These are phyloP conservation scores for Mamestra configurata DNA, from an alignment of 1,140 invertebrate species.

Conservation along the genomic window DNA sequence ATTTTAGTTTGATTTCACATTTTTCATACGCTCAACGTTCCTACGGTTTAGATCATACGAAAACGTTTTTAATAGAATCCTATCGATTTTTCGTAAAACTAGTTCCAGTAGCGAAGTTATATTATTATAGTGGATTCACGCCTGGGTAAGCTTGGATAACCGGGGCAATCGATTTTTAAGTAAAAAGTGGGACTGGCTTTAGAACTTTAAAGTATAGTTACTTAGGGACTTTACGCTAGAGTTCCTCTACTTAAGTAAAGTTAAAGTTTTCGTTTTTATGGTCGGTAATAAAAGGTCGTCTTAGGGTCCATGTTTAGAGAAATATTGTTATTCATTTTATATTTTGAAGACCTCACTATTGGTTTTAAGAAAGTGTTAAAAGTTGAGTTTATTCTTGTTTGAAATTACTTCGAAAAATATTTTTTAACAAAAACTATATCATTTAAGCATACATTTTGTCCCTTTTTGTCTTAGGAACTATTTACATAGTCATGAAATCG, in stretches of 20 bases:
- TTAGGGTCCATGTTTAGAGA: background rate
- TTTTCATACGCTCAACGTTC: conserved; percentile 38
- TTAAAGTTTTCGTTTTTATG: conserved; percentile 40
- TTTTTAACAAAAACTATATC: too few species aligned
- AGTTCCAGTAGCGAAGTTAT: conserved; percentile 52
- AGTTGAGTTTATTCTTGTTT: too few species aligned
- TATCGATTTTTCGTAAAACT: conserved; percentile 53
- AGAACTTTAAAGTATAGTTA: conserved; percentile 53
- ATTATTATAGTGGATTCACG: conserved; percentile 57
- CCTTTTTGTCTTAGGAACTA: too few species aligned
- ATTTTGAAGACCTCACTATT: too few species aligned
- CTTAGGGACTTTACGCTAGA: conserved; percentile 47
- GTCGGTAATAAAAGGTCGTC: background rate
- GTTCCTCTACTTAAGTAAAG: conserved; percentile 39
- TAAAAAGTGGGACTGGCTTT: conserved; percentile 52
- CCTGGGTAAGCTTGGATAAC: conserved; percentile 56
- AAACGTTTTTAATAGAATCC: conserved; percentile 53
- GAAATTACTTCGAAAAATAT: too few species aligned
- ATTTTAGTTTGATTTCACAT: conserved; percentile 40
- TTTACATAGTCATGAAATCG: background rate
- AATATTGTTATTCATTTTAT: background rate
- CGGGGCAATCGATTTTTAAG: conserved; percentile 56
- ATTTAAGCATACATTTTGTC: too few species aligned
- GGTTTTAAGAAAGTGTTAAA: too few species aligned
- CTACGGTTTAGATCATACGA: conserved; percentile 43